Base-by-base conservation (phyloP, 2,113 vertebrate species). In the Laticauda laticaudata region DNA sequence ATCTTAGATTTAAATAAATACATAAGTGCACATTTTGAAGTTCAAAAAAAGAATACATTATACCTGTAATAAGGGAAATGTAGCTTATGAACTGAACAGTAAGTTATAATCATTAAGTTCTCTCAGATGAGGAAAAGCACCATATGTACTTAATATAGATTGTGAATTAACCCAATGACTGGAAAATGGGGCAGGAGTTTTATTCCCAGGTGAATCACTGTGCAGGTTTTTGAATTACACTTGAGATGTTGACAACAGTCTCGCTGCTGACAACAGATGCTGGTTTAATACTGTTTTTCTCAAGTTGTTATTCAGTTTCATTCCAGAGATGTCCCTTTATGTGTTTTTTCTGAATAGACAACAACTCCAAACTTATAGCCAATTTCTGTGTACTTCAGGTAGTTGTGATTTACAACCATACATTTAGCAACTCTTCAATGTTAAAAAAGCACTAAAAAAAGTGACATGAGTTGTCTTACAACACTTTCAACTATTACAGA, bases 71-170 rank as follows among this genome's bases (percentile, higher is more conserved):
- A 61, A 61, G 26, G 26, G 3, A 64, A 12, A 90, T 90, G 15
- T 43, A 89, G 75, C 9, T 18, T 18, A 86, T 51, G 86, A 86
- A 15, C 10, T 51, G 54, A 23, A 24, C 23, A 92, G 64, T 51
- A 86, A 48, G 34, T 64, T 90, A 87, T 94, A 92, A 95, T 92
- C 94, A 95, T 91, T 90, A n/a, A 64, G 90, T 93, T 45, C 45
- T 29, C 45, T 57, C 90, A 88, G 34, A 39, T 57, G 55, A 0
- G 26, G 88, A 56, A 94, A 92, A 51, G 26, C 85, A 69, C 14
- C 0, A 12, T 34, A 2, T 85, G 86, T 91, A 69, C 53, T 93
- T 4, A 92, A 91, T 89, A 75, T 29, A 95, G n/a, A 12, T 18
- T 61, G 59, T 5, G 34, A 6, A 29, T 92, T 34, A 90, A 87